Percentiles rank a stretch among this genome's conserved stretches.
phyloP scores from a whole-genome alignment of 2,888 invertebrate species.

The Trissoscelio sp. region DNA sequence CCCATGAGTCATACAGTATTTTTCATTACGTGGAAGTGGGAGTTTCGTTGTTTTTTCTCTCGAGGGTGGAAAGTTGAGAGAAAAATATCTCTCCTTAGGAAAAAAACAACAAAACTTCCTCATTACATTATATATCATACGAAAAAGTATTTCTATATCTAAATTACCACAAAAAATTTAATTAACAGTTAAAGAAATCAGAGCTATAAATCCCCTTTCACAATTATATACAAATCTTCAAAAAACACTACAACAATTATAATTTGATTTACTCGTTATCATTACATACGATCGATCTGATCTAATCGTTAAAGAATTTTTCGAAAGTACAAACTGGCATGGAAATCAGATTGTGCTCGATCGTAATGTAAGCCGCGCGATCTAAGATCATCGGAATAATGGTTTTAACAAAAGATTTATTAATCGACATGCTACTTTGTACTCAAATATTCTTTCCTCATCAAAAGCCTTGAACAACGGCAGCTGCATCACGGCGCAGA shows the following conservation, averaged over 20 bases:
- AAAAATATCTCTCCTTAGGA: too few species aligned
- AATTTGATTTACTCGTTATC: constrained; percentile 22
- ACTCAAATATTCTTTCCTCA: constrained; percentile 48
- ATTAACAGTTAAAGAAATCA: too few species aligned
- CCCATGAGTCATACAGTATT: too few species aligned
- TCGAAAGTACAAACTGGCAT: constrained; percentile 9
- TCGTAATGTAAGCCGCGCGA: constrained; percentile 28
- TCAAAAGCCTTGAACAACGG: constrained; percentile 64
- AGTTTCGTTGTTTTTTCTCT: too few species aligned
- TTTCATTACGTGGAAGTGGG: too few species aligned
- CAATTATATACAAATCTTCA: not conserved
- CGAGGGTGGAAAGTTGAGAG: too few species aligned
- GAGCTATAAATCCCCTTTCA: not conserved
- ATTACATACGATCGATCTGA: not conserved
- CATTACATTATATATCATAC: too few species aligned
- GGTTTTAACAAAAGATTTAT: constrained; percentile 62
- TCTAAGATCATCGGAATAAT: constrained; percentile 48
- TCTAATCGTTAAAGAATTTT: constrained; percentile 27
- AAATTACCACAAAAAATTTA: too few species aligned
- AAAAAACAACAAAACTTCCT: too few species aligned
- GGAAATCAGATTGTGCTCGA: constrained; percentile 34
- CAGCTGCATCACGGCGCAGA: constrained; percentile 75
- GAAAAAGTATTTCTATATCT: too few species aligned
- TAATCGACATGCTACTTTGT: constrained; percentile 60
- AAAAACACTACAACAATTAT: constrained; percentile 4